Percentiles rank a stretch among this genome's conserved stretches.
These are phyloP conservation scores for Orthonevra nobilis DNA, from an alignment of 2,888 invertebrate genomes.

Conservation along the genomic window DNA sequence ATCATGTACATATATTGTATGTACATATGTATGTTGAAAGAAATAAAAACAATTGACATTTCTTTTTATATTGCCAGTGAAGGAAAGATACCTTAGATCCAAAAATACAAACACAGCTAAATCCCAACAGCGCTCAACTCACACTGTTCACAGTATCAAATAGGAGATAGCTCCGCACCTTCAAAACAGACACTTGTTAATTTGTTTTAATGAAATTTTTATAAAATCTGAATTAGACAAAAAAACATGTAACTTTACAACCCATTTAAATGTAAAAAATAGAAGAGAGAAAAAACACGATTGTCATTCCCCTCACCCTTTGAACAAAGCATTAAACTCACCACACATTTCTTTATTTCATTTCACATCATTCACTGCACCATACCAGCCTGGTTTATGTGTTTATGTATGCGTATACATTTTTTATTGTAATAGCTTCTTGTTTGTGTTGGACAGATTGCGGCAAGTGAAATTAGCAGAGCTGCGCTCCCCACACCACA, in stretches of 20 bases:
- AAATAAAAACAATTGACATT: no score
- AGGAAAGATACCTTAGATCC: no score
- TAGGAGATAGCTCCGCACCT: no score
- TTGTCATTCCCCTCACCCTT: slow-evolving; percentile 21
- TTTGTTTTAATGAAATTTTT: slow-evolving; percentile 12
- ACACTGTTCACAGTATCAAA: slow-evolving; percentile 30
- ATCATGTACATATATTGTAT: no score
- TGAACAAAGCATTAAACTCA: slow-evolving; percentile 47
- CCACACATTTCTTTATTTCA: slow-evolving; percentile 56
- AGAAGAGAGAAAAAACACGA: slow-evolving; percentile 25
- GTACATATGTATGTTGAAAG: no score
- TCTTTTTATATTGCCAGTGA: no score
- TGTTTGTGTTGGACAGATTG: slow-evolving; percentile 49
- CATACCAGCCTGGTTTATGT: slow-evolving; percentile 21
- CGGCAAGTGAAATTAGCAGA: slow-evolving; percentile 59
- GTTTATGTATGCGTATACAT: no score
- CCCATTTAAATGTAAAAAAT: no score
- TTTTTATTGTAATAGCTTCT: slow-evolving; percentile 49
- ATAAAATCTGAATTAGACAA: slow-evolving; percentile 13
- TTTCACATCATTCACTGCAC: slow-evolving; percentile 61
- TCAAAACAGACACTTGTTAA: no score
- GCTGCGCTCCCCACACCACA: slow-evolving; percentile 1
- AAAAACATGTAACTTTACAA: slow-evolving; percentile 46
- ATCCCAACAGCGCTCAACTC: slow-evolving; percentile 44
- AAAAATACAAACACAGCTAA: slow-evolving; percentile 5